Conservation (phyloP, 2,888 invertebrate genomes). For the Stomorhina lunata region DNA sequence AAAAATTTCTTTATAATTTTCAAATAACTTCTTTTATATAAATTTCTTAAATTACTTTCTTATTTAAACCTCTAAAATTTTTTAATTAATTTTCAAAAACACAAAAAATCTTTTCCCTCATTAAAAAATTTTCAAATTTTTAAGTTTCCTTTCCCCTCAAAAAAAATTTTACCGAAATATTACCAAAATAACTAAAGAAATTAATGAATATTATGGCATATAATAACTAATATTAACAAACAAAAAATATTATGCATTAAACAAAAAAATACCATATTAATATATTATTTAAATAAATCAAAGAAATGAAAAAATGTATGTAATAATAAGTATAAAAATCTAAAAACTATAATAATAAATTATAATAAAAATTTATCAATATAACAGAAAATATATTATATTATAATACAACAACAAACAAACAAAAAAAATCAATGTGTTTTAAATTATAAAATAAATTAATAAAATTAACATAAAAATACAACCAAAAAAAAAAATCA, state of each 20-base stretch:
- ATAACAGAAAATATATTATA: constrained; percentile 58
- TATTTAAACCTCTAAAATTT: too few species aligned
- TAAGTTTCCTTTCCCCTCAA: constrained; percentile 4
- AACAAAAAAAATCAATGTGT: constrained; percentile 71
- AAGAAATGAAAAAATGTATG: constrained; percentile 70
- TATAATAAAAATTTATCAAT: constrained; percentile 70
- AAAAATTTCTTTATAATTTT: too few species aligned
- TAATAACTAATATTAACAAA: constrained; percentile 21
- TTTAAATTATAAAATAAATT: constrained; percentile 70
- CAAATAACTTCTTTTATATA: too few species aligned
- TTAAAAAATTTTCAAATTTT: too few species aligned
- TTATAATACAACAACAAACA: constrained; percentile 57
- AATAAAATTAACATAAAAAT: constrained; percentile 18
- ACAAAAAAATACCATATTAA: neutral
- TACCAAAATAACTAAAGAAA: constrained; percentile 35
- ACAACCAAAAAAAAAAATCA: constrained; percentile 65
- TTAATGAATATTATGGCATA: constrained; percentile 35
- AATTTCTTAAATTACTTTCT: too few species aligned
- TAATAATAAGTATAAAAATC: constrained; percentile 67
- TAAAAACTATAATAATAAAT: constrained; percentile 68
- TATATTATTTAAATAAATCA: constrained; percentile 56
- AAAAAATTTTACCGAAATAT: too few species aligned
- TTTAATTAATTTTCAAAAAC: too few species aligned
- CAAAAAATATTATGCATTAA: constrained; percentile 24
- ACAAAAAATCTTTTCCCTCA: too few species aligned